These are phyloP conservation scores for Meandrusa payeni DNA, from an alignment of 2,888 invertebrate genomes.

Conservation along the genomic window DNA sequence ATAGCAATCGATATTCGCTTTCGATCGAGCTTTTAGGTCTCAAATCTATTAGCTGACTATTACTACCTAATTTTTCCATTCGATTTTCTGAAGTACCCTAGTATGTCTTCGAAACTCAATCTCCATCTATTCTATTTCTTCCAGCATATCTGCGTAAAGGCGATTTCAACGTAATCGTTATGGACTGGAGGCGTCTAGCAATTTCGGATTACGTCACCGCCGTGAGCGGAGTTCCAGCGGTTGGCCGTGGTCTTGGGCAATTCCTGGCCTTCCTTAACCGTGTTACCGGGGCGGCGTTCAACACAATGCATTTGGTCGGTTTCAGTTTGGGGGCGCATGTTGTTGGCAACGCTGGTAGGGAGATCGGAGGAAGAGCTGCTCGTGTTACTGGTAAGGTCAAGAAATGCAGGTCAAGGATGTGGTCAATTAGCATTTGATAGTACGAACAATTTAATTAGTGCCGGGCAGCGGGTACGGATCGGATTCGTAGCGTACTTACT, in stretches of 20 bases:
- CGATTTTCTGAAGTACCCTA: no score
- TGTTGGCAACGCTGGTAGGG: conserved; percentile 61
- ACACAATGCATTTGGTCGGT: conserved; percentile 64
- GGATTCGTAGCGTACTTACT: no score
- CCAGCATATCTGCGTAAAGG: conserved; percentile 47
- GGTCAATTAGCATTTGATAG: no score
- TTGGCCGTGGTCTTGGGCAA: conserved; percentile 60
- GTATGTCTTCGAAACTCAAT: no score
- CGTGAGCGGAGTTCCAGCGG: conserved; percentile 50
- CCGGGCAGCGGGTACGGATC: no score
- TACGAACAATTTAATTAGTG: no score
- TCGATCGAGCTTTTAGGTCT: no score
- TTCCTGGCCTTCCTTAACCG: conserved; percentile 54
- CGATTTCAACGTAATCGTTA: conserved; percentile 58
- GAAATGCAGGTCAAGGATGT: no score
- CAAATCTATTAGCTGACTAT: no score
- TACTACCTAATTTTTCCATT: no score
- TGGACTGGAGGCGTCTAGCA: conserved; percentile 63
- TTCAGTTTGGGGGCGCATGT: conserved; percentile 74
- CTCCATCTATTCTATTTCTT: conserved; percentile 22
- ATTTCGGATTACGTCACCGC: conserved; percentile 49
- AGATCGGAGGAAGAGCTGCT: conserved; percentile 50
- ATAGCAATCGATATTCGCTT: no score
- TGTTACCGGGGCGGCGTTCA: conserved; percentile 44
- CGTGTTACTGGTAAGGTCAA: conserved; percentile 60